A percentile compares a stretch with the other conserved stretches of the same genome.
These are phyloP conservation scores for Dromius quadrimaculatus DNA, from an alignment of 2,888 invertebrate species.

Conservation along the genomic window DNA sequence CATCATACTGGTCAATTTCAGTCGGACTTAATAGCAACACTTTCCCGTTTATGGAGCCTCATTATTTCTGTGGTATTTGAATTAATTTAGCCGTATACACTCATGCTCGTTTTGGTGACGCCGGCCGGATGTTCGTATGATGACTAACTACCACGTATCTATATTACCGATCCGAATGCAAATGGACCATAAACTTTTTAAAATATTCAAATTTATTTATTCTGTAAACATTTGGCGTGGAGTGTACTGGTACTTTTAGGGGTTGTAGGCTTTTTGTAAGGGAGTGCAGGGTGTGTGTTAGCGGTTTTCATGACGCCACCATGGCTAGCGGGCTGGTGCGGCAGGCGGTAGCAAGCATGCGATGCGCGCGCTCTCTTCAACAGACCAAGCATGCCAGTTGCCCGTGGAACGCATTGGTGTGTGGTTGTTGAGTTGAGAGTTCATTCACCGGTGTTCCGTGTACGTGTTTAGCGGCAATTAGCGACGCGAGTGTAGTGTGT, in stretches of 20 bases:
- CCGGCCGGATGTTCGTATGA: slow-evolving; percentile 15
- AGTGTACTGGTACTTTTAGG: slow-evolving; percentile 64
- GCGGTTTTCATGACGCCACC: slow-evolving; percentile 62
- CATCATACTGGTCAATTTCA: slow-evolving; percentile 43
- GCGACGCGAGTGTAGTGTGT: slow-evolving; percentile 35
- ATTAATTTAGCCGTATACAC: slow-evolving; percentile 48
- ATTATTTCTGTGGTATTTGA: slow-evolving; percentile 50
- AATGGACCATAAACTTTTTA: slow-evolving; percentile 37
- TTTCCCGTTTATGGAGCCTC: slow-evolving; percentile 47
- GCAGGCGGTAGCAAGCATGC: slow-evolving; percentile 32
- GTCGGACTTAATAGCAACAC: slow-evolving; percentile 45
- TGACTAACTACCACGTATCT: slow-evolving; percentile 26
- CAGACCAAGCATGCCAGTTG: slow-evolving; percentile 60
- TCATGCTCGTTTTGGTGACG: slow-evolving; percentile 42
- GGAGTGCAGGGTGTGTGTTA: slow-evolving; percentile 65
- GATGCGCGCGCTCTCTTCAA: slow-evolving; percentile 19
- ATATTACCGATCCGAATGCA: slow-evolving; percentile 29
- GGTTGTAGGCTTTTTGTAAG: slow-evolving; percentile 66
- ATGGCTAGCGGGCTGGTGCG: slow-evolving; percentile 38
- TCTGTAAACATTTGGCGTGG: slow-evolving; percentile 54
- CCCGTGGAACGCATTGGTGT: slow-evolving; percentile 59
- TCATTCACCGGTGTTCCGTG: slow-evolving; percentile 21
- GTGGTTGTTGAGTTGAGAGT: slow-evolving; percentile 8
- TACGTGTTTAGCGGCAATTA: slow-evolving; percentile 39
- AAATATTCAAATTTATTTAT: slow-evolving; percentile 50